A percentile compares a stretch with the other conserved stretches of the same genome.
These are phyloP conservation scores for Drepana arcuata DNA, from an alignment of 1,140 invertebrate species.

Conservation along the genomic window DNA sequence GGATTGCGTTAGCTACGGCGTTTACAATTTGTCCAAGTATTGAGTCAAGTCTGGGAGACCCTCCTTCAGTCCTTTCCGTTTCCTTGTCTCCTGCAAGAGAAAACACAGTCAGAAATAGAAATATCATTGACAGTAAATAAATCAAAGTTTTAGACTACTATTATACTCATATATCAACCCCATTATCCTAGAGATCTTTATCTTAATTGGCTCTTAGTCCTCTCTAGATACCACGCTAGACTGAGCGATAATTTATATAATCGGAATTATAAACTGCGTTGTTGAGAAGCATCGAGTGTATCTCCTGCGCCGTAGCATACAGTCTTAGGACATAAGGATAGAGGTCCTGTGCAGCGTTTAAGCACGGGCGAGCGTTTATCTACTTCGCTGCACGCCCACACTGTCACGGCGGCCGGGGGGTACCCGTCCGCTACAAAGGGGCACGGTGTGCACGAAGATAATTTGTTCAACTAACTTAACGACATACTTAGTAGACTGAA, in stretches of 20 bases:
- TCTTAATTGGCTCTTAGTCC: too few relatives aligned
- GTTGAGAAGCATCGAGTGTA: conserved; percentile 34
- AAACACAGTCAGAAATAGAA: conserved; percentile 10
- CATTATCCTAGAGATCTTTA: too few relatives aligned
- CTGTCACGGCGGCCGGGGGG: conserved; percentile 21
- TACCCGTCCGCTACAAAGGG: conserved; percentile 31
- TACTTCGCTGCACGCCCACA: conserved; percentile 32
- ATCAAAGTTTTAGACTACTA: too few relatives aligned
- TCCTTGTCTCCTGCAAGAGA: conserved; percentile 89
- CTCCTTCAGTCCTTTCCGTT: conserved; percentile 99
- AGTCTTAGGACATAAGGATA: conserved; percentile 77
- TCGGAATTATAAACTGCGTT: too few relatives aligned
- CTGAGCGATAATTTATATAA: too few relatives aligned
- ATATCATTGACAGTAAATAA: too few relatives aligned
- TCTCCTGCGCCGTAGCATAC: conserved; percentile 68
- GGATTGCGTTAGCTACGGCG: conserved; percentile 61
- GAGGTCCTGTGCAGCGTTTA: conserved; percentile 77
- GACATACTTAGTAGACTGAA: too few relatives aligned
- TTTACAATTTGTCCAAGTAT: conserved; percentile 97
- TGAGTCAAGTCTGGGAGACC: conserved; percentile 92
- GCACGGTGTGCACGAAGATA: conserved; percentile 33
- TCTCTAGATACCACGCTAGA: too few relatives aligned
- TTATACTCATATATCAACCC: too few relatives aligned
- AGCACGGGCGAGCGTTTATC: conserved; percentile 24
- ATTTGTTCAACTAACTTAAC: too few relatives aligned